A percentile compares a stretch with the other conserved stretches of the same genome.
These are phyloP conservation scores for Hemibagrus guttatus DNA, from an alignment of 2,797 vertebrate genomes.

Conservation along the genomic window DNA sequence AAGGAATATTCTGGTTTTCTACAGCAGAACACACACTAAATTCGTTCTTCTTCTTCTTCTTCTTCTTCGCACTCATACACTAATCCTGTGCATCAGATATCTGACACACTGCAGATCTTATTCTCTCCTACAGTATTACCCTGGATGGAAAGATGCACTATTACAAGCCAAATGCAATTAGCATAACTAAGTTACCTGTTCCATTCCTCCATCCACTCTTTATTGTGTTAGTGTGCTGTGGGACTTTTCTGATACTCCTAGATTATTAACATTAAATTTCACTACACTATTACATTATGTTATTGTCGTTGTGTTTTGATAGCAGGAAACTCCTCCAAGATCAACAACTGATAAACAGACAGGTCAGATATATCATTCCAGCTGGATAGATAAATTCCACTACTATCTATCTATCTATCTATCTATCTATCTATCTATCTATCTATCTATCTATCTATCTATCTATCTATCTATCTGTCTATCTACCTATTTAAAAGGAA, in stretches of 20 bases:
- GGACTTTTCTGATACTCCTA: constrained; percentile 16
- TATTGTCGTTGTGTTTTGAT: constrained; percentile 6
- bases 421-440: background rate
- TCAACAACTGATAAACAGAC: constrained; percentile 16
- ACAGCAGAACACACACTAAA: constrained; percentile 21
- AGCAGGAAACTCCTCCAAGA: constrained; percentile 10
- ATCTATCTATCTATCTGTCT: background rate
- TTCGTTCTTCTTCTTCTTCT: background rate
- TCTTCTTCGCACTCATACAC: background rate
- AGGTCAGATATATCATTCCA: background rate
- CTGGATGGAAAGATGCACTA: constrained; percentile 27
- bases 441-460: background rate
- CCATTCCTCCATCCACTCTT: constrained; percentile 23
- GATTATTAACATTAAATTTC: constrained; percentile 28
- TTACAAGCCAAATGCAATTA: constrained; percentile 30
- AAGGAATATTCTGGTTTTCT: constrained; percentile 10
- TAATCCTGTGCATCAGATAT: constrained; percentile 28
- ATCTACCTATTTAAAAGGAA: background rate
- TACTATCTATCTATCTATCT: background rate
- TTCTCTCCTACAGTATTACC: constrained; percentile 28
- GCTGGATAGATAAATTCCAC: background rate
- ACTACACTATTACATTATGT: constrained; percentile 8
- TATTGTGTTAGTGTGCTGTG: constrained; percentile 28
- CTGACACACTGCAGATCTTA: constrained; percentile 18
- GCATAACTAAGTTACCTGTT: constrained; percentile 30